These are phyloP conservation scores for Lepidonotus clava DNA, from an alignment of 2,888 invertebrate species.

Conservation along the genomic window DNA sequence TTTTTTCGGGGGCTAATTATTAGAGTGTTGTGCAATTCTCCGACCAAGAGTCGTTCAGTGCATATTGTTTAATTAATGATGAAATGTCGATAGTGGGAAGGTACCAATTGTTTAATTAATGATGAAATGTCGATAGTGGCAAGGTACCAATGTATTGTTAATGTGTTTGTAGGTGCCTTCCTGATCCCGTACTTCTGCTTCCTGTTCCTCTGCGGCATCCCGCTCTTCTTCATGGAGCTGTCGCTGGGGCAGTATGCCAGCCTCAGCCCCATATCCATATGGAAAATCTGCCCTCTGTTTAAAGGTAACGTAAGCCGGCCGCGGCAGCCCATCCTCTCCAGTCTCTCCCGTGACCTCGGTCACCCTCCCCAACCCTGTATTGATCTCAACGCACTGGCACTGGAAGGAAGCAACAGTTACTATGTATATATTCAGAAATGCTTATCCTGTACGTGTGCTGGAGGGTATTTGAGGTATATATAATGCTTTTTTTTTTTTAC, in stretches of 20 bases:
- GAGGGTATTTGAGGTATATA: too few species aligned
- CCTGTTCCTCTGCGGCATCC: conserved; percentile 84
- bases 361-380: not conserved
- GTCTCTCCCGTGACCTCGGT: not conserved
- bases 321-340: not conserved
- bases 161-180: conserved; percentile 84
- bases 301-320: conserved; percentile 80
- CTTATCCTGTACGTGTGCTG: not conserved
- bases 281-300: conserved; percentile 83
- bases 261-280: conserved; percentile 83
- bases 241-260: conserved; percentile 84
- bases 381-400: not conserved
- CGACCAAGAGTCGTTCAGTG: too few species aligned
- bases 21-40: too few species aligned
- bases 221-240: conserved; percentile 84
- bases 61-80: too few species aligned
- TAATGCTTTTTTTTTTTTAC: too few species aligned
- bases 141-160: not conserved
- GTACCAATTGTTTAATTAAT: not conserved
- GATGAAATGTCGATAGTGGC: not conserved
- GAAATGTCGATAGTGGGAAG: not conserved
- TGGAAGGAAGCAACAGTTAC: not conserved
- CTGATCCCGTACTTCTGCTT: conserved; percentile 84
- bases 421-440: not conserved
- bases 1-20: too few species aligned